Evolutionary conservation across 2,113 vertebrate species (phyloP).

Genomic region (Acinonyx jubatus): DNA sequence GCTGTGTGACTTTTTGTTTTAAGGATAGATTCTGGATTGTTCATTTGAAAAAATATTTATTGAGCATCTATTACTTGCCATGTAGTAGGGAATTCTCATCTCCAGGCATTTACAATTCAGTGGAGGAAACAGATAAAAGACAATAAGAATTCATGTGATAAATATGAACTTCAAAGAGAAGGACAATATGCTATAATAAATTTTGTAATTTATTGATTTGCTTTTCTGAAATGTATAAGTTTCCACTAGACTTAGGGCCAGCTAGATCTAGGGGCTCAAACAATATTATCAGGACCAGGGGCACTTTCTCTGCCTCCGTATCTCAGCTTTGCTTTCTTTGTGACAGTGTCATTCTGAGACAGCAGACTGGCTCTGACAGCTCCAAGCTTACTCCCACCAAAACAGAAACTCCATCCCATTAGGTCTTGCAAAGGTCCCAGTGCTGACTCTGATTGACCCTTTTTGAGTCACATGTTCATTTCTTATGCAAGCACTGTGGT

Average conservation of each 20-base stretch:
- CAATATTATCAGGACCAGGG: neutral
- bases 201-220: neutral
- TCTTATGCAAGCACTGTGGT: neutral
- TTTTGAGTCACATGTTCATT: neutral
- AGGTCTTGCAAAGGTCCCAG: neutral
- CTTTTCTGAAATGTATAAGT: neutral
- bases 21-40: conserved; percentile 35
- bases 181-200: neutral
- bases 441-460: neutral
- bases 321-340: neutral
- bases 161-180: conserved; percentile 24
- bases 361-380: neutral
- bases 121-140: neutral
- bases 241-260: neutral
- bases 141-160: neutral
- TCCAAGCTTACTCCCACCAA: neutral
- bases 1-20: neutral
- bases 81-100: neutral
- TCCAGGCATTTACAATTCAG: conserved; percentile 2
- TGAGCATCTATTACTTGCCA: conserved; percentile 40
- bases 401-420: neutral
- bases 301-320: neutral
- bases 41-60: conserved; percentile 11
- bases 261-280: neutral
- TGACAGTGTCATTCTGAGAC: neutral